Evolutionary conservation across 2,797 vertebrate genomes (phyloP).

Genomic region (Mareca penelope): DNA sequence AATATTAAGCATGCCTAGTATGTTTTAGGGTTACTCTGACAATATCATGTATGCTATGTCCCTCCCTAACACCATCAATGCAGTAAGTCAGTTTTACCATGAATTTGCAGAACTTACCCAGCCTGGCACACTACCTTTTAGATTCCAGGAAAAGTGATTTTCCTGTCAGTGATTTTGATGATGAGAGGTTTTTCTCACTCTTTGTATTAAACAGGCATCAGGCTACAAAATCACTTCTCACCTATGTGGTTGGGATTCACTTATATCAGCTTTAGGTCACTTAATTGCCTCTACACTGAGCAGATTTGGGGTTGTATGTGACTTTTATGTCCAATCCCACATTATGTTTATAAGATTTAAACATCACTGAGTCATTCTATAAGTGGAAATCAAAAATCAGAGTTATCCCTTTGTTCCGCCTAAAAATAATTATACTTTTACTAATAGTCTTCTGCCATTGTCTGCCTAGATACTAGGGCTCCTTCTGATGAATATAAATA

Average conservation of each 20-base stretch:
- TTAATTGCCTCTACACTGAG: neutral
- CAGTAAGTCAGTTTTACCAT: neutral
- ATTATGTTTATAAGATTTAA: neutral
- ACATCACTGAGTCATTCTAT: neutral
- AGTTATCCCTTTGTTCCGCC: neutral
- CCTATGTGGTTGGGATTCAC: neutral
- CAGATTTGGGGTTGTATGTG: neutral
- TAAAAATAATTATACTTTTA: neutral
- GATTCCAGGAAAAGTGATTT: constrained; percentile 25
- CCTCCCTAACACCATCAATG: neutral
- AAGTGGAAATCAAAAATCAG: neutral
- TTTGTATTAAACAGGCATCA: neutral
- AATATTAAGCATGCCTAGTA: neutral
- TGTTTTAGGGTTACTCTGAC: neutral
- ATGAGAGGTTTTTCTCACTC: neutral
- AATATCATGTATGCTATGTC: neutral
- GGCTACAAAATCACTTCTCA: neutral
- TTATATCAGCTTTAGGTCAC: neutral
- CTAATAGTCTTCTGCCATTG: neutral
- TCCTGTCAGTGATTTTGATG: neutral
- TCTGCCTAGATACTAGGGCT: neutral
- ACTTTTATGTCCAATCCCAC: neutral
- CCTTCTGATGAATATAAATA: neutral
- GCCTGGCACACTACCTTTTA: neutral
- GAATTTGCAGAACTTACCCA: neutral